Evolutionary conservation across 2,888 invertebrate species (phyloP).

Genomic region (Camptogramma bilineatum): DNA sequence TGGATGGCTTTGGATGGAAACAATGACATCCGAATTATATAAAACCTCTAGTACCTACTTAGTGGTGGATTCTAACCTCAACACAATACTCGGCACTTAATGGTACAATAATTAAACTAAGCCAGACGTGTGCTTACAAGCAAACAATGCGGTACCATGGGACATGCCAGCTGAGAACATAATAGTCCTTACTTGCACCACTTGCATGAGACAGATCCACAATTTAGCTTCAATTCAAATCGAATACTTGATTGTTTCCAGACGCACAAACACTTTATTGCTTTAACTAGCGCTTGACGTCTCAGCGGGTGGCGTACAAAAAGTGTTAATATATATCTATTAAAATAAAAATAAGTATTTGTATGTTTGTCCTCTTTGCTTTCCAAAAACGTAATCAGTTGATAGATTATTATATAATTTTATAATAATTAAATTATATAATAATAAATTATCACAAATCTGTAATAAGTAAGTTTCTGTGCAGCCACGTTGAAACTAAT

Average conservation of each 20-base stretch:
- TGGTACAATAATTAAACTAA: conserved; percentile 16
- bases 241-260: conserved; percentile 17
- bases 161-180: conserved; percentile 49
- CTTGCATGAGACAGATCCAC: conserved; percentile 46
- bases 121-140: conserved; percentile 3
- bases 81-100: neutral
- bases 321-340: too few relatives aligned
- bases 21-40: too few relatives aligned
- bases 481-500: too few relatives aligned
- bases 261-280: neutral
- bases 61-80: neutral
- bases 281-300: neutral
- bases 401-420: too few relatives aligned
- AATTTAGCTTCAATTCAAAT: conserved; percentile 34
- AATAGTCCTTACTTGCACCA: conserved; percentile 45
- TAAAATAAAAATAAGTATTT: too few relatives aligned
- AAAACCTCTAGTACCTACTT: too few relatives aligned
- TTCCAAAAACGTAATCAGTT: too few relatives aligned
- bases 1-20: too few relatives aligned
- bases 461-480: too few relatives aligned
- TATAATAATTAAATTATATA: too few relatives aligned
- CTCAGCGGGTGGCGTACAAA: neutral
- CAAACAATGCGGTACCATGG: conserved; percentile 44
- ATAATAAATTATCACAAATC: too few relatives aligned
- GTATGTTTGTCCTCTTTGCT: too few relatives aligned